A percentile compares a stretch with the other conserved stretches of the same genome.
These are phyloP conservation scores for Habropoda laboriosa DNA, from an alignment of 1,140 invertebrate species.

Conservation along the genomic window DNA sequence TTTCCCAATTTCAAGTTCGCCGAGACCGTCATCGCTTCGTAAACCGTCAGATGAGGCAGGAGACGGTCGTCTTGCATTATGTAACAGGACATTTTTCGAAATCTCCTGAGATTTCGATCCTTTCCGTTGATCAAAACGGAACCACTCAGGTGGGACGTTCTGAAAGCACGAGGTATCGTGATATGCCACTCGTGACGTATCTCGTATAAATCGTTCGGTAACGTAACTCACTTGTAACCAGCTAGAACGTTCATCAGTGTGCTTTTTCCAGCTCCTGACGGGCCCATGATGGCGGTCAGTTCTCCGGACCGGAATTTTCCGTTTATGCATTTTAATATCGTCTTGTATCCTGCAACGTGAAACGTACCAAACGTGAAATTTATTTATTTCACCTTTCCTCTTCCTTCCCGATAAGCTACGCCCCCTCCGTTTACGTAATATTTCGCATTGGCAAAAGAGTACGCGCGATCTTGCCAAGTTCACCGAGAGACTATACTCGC, in stretches of 20 bases:
- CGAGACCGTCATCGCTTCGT: conserved; percentile 94
- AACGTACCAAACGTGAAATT: background rate
- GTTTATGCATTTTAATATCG: conserved; percentile 92
- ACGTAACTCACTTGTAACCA: conserved; percentile 90
- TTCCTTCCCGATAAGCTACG: background rate
- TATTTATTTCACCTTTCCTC: background rate
- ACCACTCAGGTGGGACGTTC: conserved; percentile 89
- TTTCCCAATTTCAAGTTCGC: conserved; percentile 96
- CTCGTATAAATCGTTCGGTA: background rate
- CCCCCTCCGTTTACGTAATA: background rate
- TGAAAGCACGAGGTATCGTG: conserved; percentile 74
- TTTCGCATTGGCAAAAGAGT: conserved; percentile 37
- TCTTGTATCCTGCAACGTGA: conserved; percentile 85
- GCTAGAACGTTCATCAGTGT: conserved; percentile 95
- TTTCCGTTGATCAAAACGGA: conserved; percentile 92
- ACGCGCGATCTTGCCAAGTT: conserved; percentile 29
- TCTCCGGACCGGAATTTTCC: conserved; percentile 90
- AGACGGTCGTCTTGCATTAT: conserved; percentile 98
- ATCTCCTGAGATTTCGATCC: conserved; percentile 91
- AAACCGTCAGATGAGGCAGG: conserved; percentile 92
- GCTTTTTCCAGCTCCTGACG: conserved; percentile 96
- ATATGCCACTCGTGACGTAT: too few species aligned
- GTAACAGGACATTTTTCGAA: conserved; percentile 96
- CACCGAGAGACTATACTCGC: background rate
- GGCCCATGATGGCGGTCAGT: conserved; percentile 96